These are phyloP conservation scores for Corythaixoides concolor DNA, from an alignment of 2,113 vertebrate species.

Conservation along the genomic window DNA sequence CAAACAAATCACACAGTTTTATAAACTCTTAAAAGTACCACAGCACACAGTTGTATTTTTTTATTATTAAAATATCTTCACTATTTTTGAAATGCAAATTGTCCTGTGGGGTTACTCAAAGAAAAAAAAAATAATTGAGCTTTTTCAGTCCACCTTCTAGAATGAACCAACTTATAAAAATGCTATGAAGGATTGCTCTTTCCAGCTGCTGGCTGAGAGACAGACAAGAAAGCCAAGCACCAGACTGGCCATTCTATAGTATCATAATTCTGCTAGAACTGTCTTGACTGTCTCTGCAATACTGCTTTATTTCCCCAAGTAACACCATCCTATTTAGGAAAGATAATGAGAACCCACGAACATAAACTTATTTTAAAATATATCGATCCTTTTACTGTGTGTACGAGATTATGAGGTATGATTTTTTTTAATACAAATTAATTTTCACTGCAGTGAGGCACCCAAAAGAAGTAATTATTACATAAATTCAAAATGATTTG, in stretches of 20 bases:
- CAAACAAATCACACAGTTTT: not conserved
- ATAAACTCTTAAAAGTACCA: not conserved
- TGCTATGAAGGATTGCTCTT: not conserved
- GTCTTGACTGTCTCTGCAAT: not conserved
- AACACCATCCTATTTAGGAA: not conserved
- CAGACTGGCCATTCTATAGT: not conserved
- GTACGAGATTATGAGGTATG: not conserved
- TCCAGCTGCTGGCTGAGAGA: not conserved
- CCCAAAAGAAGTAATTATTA: not conserved
- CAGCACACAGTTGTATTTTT: not conserved
- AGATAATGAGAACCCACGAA: not conserved
- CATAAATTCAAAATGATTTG: not conserved
- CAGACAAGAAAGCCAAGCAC: not conserved
- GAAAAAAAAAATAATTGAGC: not conserved
- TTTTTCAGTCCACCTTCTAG: not conserved
- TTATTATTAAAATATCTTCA: not conserved
- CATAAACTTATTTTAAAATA: not conserved
- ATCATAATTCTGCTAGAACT: not conserved
- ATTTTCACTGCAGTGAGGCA: not conserved
- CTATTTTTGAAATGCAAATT: not conserved
- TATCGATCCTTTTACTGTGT: not conserved
- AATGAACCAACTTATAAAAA: not conserved
- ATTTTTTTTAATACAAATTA: not conserved
- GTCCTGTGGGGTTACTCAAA: not conserved
- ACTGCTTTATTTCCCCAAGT: not conserved